Base-by-base conservation (phyloP, 2,888 invertebrate genomes). In the Euclidia mi region DNA sequence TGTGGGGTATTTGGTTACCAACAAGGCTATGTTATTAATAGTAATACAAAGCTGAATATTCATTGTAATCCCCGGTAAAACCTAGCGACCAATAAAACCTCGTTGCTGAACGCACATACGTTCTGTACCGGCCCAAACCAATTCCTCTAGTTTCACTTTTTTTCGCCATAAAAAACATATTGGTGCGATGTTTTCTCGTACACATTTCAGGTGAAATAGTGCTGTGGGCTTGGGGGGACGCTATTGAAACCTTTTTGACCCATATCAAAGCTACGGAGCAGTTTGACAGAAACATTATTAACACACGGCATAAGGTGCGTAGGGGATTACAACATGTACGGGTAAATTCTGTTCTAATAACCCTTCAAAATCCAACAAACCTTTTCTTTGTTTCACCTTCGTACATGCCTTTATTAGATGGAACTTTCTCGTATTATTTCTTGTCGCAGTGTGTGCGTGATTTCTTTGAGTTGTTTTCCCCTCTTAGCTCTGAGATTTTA, bases 251-350 rank as follows among this genome's bases (percentile, higher is more conserved):
- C 85, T 82, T 85, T 82, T 79, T 79, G 86, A 90, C 90, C 90
- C 89, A 84, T 78, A 81, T 90, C 90, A 90, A 84, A 79, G 78
- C 71, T 81, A 78, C 78, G 72, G 77, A 82, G 75, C 84, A 83
- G 78, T 87, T 87, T 89, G 89, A 89, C 90, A 87, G 87, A 85
- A 86, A 85, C 89, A 88, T 90, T 90, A 89, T 89, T 89, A 89
- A 85, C 89, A 89, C 88, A 78, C 81, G 87, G 84, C 81, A 83
- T 79, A 73, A 68, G 79, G 79, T 75, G 67, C 69, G 64, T 68
- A 68, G 69, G 76, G 59, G 63, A 56, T 61, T 78, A 78, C 77
- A 78, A 68, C 69, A 71, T 77, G 73, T 78, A 66, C 55, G 71
- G 74, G 71, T 76, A 82, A 79, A 76, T 79, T 78, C 78, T 69